Evolutionary conservation across 2,888 invertebrate genomes (phyloP).

Genomic region (Melanchra persicariae): DNA sequence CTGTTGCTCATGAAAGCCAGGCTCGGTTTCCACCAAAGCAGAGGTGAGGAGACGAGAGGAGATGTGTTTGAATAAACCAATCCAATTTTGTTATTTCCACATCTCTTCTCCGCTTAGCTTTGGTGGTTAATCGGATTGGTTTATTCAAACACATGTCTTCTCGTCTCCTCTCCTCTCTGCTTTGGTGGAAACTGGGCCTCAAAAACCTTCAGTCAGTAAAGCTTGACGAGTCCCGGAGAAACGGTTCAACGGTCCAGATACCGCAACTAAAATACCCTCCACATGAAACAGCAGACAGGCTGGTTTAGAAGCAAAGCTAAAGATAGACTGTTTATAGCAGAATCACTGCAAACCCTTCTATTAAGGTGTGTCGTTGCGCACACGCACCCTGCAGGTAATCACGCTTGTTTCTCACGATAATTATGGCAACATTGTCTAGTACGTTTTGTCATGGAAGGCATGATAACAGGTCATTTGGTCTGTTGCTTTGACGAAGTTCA

Average conservation of each 20-base stretch:
- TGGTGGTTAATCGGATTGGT: too few relatives aligned
- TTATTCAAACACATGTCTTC: too few relatives aligned
- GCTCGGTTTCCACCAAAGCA: too few relatives aligned
- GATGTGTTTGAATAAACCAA: too few relatives aligned
- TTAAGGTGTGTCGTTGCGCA: conserved; percentile 35
- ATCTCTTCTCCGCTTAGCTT: too few relatives aligned
- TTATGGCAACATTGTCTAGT: conserved; percentile 29
- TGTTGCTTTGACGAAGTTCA: neutral
- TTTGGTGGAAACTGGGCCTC: too few relatives aligned
- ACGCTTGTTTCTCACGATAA: conserved; percentile 27
- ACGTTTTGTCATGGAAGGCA: conserved; percentile 2
- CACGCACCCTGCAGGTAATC: conserved; percentile 39
- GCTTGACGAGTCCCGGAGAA: neutral
- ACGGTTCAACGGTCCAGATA: neutral
- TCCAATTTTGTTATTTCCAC: too few relatives aligned
- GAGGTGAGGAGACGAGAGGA: too few relatives aligned
- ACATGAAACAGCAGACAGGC: too few relatives aligned
- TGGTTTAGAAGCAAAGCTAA: neutral
- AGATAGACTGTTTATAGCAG: conserved; percentile 14
- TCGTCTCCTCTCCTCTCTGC: too few relatives aligned
- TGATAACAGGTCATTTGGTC: conserved; percentile 7
- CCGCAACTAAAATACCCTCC: neutral
- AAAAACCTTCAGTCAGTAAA: neutral
- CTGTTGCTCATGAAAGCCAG: too few relatives aligned
- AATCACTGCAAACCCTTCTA: conserved; percentile 25